A percentile compares a stretch with the other conserved stretches of the same genome.
Evolutionary conservation across 2,113 vertebrate genomes (phyloP).

Genomic region (Tonatia bakeri): DNA sequence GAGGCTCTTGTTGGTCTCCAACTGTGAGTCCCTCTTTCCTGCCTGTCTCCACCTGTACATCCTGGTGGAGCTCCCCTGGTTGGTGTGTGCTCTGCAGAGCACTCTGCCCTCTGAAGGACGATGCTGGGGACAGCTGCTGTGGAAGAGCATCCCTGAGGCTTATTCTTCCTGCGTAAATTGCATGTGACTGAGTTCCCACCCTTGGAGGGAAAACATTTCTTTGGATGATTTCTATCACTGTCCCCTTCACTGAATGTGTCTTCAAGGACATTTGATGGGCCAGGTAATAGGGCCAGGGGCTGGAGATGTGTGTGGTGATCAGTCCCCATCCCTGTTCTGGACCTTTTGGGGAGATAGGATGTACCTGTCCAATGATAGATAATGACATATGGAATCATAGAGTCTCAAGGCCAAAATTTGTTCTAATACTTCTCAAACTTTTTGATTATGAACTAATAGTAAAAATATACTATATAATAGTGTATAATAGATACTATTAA

Average conservation of each 20-base stretch:
- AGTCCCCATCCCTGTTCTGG: background rate
- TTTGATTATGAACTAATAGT: background rate
- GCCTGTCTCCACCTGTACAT: background rate
- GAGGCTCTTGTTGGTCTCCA: background rate
- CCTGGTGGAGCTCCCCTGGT: background rate
- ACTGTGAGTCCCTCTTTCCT: background rate
- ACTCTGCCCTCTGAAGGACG: background rate
- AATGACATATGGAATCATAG: background rate
- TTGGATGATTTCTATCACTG: background rate
- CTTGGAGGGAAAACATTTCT: background rate
- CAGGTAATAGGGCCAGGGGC: background rate
- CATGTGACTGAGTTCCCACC: rapidly evolving
- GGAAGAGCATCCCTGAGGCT: background rate
- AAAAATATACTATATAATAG: background rate
- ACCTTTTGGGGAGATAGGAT: background rate
- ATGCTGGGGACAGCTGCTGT: background rate
- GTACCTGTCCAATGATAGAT: background rate
- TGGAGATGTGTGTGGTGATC: background rate
- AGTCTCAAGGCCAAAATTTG: background rate
- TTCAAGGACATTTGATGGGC: background rate
- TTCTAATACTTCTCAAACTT: background rate
- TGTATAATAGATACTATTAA: background rate
- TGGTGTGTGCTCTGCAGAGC: background rate
- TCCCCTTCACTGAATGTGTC: background rate
- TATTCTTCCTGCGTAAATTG: background rate